phyloP scores from a whole-genome alignment of 2,113 vertebrate genomes.

The Eurypyga helias region DNA sequence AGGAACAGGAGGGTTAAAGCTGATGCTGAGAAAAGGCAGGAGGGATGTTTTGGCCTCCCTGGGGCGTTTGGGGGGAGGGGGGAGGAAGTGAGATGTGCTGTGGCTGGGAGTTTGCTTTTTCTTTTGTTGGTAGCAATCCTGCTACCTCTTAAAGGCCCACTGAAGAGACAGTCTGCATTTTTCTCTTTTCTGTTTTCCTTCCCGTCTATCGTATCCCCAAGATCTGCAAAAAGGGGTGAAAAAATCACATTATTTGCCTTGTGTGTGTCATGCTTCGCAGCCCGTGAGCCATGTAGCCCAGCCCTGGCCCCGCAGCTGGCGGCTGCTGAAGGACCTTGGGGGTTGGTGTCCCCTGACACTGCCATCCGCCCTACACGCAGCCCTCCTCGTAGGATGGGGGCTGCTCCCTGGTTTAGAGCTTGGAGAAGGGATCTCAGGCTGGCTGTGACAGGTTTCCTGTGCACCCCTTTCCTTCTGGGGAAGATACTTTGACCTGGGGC shows the following conservation, averaged over 20 bases:
- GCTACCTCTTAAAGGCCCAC: not conserved
- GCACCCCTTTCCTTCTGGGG: not conserved
- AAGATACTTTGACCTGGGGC: not conserved
- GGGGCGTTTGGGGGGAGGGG: not conserved
- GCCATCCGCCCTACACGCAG: accelerated
- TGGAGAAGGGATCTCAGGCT: not conserved
- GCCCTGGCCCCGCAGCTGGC: not conserved
- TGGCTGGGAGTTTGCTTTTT: not conserved
- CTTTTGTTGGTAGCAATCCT: not conserved
- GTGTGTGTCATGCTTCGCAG: not conserved
- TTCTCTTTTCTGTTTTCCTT: too few relatives aligned
- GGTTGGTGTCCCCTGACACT: not conserved
- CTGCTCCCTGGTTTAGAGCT: not conserved
- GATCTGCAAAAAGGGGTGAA: not conserved
- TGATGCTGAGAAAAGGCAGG: not conserved
- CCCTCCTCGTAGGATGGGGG: not conserved
- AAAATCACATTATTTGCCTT: not conserved
- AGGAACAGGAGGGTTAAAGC: constrained; percentile 11
- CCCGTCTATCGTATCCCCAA: not conserved
- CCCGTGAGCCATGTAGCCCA: accelerated
- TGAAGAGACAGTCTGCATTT: not conserved
- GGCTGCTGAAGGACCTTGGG: not conserved
- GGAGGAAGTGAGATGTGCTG: constrained; percentile 17
- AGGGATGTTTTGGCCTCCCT: not conserved
- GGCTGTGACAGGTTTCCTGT: not conserved